Evolutionary conservation across 2,888 invertebrate genomes (phyloP).

Genomic region (Chalcosyrphus nemorum): DNA sequence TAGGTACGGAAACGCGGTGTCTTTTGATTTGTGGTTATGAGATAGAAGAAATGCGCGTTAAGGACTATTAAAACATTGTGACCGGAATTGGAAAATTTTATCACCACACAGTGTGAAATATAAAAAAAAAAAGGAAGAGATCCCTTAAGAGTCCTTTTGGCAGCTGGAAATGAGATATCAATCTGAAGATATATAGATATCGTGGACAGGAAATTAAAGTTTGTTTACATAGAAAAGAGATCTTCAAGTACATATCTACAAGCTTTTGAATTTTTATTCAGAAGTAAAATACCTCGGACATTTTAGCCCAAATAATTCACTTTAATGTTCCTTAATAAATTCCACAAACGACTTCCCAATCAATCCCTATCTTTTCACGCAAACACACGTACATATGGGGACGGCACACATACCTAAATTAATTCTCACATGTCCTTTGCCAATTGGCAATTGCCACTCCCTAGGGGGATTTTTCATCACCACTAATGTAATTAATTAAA

Average conservation of each 20-base stretch:
- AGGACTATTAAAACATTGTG: not conserved
- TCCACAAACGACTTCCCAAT: constrained; percentile 9
- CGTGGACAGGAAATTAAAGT: too few relatives aligned
- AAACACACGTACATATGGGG: not conserved
- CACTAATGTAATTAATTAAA: constrained; percentile 62
- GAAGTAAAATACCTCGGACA: too few relatives aligned
- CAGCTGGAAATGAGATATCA: not conserved
- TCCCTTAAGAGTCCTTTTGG: not conserved
- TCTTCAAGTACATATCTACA: too few relatives aligned
- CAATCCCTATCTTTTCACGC: not conserved
- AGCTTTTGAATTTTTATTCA: too few relatives aligned
- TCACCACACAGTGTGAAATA: too few relatives aligned
- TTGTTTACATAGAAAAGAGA: too few relatives aligned
- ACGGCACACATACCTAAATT: not conserved
- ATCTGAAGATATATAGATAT: too few relatives aligned
- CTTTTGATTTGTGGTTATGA: not conserved
- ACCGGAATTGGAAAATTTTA: not conserved
- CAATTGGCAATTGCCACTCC: constrained; percentile 1
- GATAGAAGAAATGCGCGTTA: not conserved
- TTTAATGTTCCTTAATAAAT: not conserved
- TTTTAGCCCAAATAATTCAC: not conserved
- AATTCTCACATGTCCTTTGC: not conserved
- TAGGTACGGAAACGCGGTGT: not conserved
- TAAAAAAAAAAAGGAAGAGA: too few relatives aligned
- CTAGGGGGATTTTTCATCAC: constrained; percentile 40